Percentiles rank a stretch among this genome's conserved stretches.
Conservation (phyloP, 2,113 vertebrate species). For the Centrocercus urophasianus region DNA sequence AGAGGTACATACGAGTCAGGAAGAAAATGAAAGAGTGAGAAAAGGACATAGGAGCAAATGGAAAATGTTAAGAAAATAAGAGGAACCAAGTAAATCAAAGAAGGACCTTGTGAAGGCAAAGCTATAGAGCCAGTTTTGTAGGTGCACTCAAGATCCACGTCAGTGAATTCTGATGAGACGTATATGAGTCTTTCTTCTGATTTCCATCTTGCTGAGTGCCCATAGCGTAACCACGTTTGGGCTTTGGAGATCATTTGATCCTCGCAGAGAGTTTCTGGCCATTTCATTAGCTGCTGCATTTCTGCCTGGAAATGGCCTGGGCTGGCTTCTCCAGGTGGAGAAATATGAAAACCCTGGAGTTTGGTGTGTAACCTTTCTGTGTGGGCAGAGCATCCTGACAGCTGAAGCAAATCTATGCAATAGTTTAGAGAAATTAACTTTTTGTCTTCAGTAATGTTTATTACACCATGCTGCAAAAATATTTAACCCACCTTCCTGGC, state of each 20-base stretch:
- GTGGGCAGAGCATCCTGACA: neutral
- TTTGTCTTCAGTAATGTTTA: neutral
- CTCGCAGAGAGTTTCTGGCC: neutral
- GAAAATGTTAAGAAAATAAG: conserved; percentile 27
- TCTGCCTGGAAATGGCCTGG: neutral
- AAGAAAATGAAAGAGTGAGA: conserved; percentile 16
- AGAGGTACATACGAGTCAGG: neutral
- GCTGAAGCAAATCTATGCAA: neutral
- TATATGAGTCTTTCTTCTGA: conserved; percentile 12
- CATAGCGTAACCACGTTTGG: neutral
- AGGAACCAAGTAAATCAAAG: neutral
- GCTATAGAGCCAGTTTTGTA: conserved; percentile 26
- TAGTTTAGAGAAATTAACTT: neutral
- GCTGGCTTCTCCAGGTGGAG: neutral
- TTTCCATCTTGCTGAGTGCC: neutral
- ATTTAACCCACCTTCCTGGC: neutral
- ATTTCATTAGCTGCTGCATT: neutral
- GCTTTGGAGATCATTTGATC: neutral
- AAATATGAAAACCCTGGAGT: neutral
- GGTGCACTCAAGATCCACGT: conserved; percentile 21
- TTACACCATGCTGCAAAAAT: fast-evolving
- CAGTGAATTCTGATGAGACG: conserved; percentile 4
- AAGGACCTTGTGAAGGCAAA: conserved; percentile 12
- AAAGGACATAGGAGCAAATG: neutral
- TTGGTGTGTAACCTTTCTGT: neutral